Evolutionary conservation across 2,113 vertebrate species (phyloP), one percentile per base, ranked within the genome.

Genomic region (Sphyrna mokarran): DNA sequence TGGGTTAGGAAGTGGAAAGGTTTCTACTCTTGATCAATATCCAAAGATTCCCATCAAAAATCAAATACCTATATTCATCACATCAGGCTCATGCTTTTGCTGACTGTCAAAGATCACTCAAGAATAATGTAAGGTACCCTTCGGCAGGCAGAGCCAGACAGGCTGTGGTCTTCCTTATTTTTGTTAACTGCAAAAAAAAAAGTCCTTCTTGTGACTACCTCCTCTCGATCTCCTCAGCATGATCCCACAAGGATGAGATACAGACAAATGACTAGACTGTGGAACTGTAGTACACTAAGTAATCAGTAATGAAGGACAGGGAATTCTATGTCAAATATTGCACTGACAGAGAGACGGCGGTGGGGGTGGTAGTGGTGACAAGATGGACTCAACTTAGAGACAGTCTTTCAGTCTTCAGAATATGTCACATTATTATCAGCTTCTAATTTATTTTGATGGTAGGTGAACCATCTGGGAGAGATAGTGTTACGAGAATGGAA

Each of bases 381-480:
- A 68, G 61, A 26, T 70, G 40, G 37, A 40, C n/a, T 40, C n/a
- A 29, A 91, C 26, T 63, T 93, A 18, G 93, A 72, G 37, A 26
- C 43, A 54, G 43, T 95, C 68, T 54, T 72, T 72, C 69, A 54
- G 23, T 40, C 37, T 48, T 54, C 69, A 33, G 10, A 16, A 14
- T 61, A 26, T 33, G 40, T 95, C 20, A 20, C 33, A 43, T 37
- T 40, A 48, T 54, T 72, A 33, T 48, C 43, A 54, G 68, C 22
- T 95, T 95, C 68, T 95, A 54, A 70, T 72, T 76, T 29, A 40
- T 95, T 70, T 95, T 70, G 69, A 72, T 95, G 48, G 29, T 9
- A 8, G 40, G 14, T 40, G 11, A 48, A 95, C 94, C 94, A 95
- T 69, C 94, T 95, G 94, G 66, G 40, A 70, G 68, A 72, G 69